Evolutionary conservation across 2,888 invertebrate genomes (phyloP).

Genomic region (Drosophila stalkeri): DNA sequence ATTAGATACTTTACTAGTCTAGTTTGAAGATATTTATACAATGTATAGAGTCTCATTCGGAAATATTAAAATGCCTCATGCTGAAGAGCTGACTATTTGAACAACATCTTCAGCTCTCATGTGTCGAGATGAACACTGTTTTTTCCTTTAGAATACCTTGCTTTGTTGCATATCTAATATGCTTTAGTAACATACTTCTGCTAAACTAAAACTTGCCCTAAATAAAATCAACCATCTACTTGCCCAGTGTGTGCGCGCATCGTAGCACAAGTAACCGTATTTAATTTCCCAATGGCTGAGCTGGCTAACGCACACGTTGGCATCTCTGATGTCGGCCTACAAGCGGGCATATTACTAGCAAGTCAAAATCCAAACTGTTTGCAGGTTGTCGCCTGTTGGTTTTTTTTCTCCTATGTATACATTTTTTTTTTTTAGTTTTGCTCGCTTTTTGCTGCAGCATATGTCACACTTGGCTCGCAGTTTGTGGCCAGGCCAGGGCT

Average conservation of each 20-base stretch:
- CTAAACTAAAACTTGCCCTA: neutral
- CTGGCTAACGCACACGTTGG: constrained; percentile 41
- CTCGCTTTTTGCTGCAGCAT: constrained; percentile 57
- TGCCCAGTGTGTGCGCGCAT: neutral
- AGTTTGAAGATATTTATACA: no score
- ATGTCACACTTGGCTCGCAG: constrained; percentile 75
- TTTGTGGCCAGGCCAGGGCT: constrained; percentile 79
- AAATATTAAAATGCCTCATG: neutral
- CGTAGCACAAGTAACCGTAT: constrained; percentile 11
- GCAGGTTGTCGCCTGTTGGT: constrained; percentile 45
- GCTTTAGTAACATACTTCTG: neutral
- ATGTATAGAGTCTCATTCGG: neutral
- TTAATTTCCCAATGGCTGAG: constrained; percentile 43
- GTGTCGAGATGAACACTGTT: no score
- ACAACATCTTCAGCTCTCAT: neutral
- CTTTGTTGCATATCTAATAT: neutral
- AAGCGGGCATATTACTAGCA: constrained; percentile 47
- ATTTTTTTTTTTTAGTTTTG: constrained; percentile 26
- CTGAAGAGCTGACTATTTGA: neutral
- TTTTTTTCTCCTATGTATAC: neutral
- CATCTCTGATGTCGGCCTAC: constrained; percentile 45
- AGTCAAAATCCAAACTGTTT: constrained; percentile 61
- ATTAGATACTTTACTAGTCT: neutral
- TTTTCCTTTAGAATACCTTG: neutral
- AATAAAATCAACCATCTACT: neutral